Evolutionary conservation across 2,888 invertebrate genomes (phyloP).

Genomic region (Ophion ellenae): DNA sequence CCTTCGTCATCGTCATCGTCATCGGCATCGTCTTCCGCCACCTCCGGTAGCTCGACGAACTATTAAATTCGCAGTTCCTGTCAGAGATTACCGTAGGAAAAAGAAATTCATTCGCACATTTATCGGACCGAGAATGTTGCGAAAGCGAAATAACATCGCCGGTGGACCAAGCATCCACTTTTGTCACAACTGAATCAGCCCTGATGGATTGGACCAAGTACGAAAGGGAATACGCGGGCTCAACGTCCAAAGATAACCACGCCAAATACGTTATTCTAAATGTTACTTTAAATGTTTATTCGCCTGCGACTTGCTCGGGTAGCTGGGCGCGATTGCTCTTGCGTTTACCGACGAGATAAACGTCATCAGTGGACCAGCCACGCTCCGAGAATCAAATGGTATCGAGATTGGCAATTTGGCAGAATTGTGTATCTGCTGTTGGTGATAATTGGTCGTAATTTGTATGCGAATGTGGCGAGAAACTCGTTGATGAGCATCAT

Average conservation of each 20-base stretch:
- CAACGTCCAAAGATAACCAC: slow-evolving; percentile 60
- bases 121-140: slow-evolving; percentile 36
- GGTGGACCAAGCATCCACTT: not conserved
- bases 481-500: slow-evolving; percentile 40
- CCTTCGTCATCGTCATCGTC: slow-evolving; percentile 88
- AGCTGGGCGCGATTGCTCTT: slow-evolving; percentile 7
- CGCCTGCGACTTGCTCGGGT: slow-evolving; percentile 26
- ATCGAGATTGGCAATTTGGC: slow-evolving; percentile 31
- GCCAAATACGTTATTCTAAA: slow-evolving; percentile 51
- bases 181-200: slow-evolving; percentile 36
- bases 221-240: slow-evolving; percentile 43
- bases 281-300: slow-evolving; percentile 31
- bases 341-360: slow-evolving; percentile 37
- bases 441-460: slow-evolving; percentile 38
- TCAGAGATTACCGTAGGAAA: slow-evolving; percentile 56
- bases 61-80: slow-evolving; percentile 69
- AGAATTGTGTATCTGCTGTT: slow-evolving; percentile 38
- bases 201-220: slow-evolving; percentile 49
- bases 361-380: slow-evolving; percentile 14
- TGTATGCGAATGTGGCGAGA: slow-evolving; percentile 31
- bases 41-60: slow-evolving; percentile 77
- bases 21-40: slow-evolving; percentile 84
- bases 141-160: slow-evolving; percentile 11
- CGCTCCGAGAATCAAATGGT: slow-evolving; percentile 20
- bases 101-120: slow-evolving; percentile 8